Base-by-base conservation (phyloP, 1,140 invertebrate species). In the Batillaria attramentaria region DNA sequence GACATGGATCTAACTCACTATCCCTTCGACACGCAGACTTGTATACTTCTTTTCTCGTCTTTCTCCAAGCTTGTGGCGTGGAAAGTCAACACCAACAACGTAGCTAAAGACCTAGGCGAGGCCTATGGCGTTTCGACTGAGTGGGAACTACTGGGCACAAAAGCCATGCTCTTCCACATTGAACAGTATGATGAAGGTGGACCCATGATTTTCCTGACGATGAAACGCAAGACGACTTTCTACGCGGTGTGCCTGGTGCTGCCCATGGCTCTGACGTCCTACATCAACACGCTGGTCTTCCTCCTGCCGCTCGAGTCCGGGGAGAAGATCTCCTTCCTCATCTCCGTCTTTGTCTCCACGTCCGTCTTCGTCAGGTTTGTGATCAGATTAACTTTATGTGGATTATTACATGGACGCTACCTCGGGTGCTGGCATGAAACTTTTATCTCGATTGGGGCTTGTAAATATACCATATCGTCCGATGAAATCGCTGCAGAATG, bases 151-250 rank as follows among this genome's bases (percentile, higher is more conserved):
- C 31, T 69, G 69, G 50, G 39, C 70, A 13, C 43, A 37, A 41
- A 24, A 46, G 0, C 3, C 41, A 43, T 3, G 39, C 16, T 46
- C 65, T 18, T 28, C 31, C 18, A 33, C 46, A 18, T 20, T 72
- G 6, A n/a, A 0, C 0, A 2, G 65, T 3, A 31, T 24, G 28
- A 54, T 24, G 4, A 6, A 24, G 2, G 10, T 1, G 6, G 1
- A 41, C 41, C 90, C 2, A 88, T 91, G 79, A 33, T 82, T 54
- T n/a, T 46, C 41, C 39, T 85, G n/a, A 65, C 4, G 2, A 6
- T 84, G 18, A 41, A 39, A 33, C 76, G 84, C 4, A 31, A 77
- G 66, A 54, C 73, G 1, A 46, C 72, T 18, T 85, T 79, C 39
- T 81, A 82, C 68, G 33, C 76, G 33, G 31, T 82, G 0, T 82